phyloP scores from a whole-genome alignment of 2,797 vertebrate species.

The Chanos chanos region DNA sequence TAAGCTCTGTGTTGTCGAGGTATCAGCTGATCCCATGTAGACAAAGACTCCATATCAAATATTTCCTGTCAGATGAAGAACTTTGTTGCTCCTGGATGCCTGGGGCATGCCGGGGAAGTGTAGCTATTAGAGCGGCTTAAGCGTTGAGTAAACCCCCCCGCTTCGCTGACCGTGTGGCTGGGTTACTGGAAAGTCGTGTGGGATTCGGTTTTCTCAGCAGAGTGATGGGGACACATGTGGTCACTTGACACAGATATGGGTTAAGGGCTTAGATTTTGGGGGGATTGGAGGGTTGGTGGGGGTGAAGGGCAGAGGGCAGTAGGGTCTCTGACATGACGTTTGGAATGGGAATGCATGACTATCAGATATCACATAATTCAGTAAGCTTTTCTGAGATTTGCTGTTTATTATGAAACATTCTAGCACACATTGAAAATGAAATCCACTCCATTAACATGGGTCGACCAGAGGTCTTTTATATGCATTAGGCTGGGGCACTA shows the following conservation, averaged over 20 bases:
- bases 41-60: neutral
- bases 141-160: conserved; percentile 45
- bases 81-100: conserved; percentile 38
- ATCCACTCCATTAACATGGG: too few species aligned
- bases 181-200: too few species aligned
- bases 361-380: conserved; percentile 59
- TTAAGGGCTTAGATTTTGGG: too few species aligned
- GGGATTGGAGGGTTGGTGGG: neutral
- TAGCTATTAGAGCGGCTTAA: conserved; percentile 64
- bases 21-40: too few species aligned
- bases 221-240: conserved; percentile 56
- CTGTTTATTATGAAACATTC: conserved; percentile 58
- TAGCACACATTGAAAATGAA: too few species aligned
- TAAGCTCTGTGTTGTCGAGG: too few species aligned
- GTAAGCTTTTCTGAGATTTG: conserved; percentile 57
- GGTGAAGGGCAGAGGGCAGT: neutral
- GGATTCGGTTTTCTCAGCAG: too few species aligned
- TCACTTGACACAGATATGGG: neutral
- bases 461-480: too few species aligned
- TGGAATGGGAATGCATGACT: conserved; percentile 29
- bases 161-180: neutral
- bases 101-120: conserved; percentile 56
- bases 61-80: conserved; percentile 7
- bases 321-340: neutral
- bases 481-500: neutral